These are phyloP conservation scores for Leucopsar rothschildi DNA, from an alignment of 2,113 vertebrate species.

Conservation along the genomic window DNA sequence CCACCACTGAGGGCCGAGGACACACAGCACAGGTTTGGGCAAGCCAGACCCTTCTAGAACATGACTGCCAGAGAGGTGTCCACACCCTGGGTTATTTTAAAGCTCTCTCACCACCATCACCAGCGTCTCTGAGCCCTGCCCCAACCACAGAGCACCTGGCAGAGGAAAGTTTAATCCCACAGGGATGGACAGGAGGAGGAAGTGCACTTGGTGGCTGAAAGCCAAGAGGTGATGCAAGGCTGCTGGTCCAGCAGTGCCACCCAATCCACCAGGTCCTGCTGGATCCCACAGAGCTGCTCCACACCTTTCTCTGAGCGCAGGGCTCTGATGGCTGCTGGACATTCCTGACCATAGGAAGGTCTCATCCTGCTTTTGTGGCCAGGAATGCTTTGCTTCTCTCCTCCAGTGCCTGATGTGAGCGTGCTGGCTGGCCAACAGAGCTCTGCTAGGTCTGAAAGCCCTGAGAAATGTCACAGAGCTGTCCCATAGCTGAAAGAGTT, in stretches of 20 bases:
- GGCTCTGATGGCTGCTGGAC: background rate
- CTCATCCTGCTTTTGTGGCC: background rate
- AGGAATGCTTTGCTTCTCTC: background rate
- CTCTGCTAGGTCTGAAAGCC: background rate
- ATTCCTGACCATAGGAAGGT: background rate
- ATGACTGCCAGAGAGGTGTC: background rate
- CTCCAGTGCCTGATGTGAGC: fast-evolving
- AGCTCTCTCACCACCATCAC: background rate
- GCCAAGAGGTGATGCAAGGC: background rate
- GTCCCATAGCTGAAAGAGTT: background rate
- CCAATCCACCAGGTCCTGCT: background rate
- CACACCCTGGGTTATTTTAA: conserved; percentile 39
- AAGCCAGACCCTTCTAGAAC: background rate
- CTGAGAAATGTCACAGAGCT: background rate
- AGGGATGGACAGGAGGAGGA: background rate
- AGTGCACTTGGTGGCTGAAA: background rate
- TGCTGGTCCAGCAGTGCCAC: background rate
- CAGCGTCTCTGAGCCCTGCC: background rate
- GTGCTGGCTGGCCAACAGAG: background rate
- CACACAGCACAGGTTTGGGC: background rate
- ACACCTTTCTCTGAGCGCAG: background rate
- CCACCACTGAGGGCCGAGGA: background rate
- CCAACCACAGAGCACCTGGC: conserved; percentile 40
- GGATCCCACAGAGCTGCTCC: background rate
- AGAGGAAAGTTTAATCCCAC: background rate